Conservation (phyloP, 2,888 invertebrate genomes). For the Scelioninae gen. 2 region DNA sequence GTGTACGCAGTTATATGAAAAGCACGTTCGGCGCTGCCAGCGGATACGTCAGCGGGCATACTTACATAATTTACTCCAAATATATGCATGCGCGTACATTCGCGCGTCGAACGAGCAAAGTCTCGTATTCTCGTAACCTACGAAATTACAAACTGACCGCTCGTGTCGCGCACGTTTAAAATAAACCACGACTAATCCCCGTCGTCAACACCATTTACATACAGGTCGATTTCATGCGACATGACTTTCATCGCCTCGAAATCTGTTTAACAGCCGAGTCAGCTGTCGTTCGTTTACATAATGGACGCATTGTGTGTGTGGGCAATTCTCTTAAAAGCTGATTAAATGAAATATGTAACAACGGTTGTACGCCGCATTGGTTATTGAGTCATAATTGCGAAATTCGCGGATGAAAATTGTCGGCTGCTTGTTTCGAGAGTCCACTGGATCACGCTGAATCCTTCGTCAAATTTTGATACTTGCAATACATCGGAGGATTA, state of each 20-base stretch:
- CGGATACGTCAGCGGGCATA: constrained; percentile 56
- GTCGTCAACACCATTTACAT: constrained; percentile 59
- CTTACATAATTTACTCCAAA: constrained; percentile 60
- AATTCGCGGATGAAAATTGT: constrained; percentile 39
- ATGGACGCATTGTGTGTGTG: constrained; percentile 46
- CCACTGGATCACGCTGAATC: not conserved
- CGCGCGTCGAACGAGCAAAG: constrained; percentile 52
- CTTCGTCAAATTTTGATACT: constrained; percentile 14
- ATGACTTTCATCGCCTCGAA: constrained; percentile 60
- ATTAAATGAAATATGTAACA: constrained; percentile 57
- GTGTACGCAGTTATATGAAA: constrained; percentile 56
- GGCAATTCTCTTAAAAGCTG: constrained; percentile 59
- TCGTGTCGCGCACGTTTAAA: constrained; percentile 53
- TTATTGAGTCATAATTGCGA: constrained; percentile 51
- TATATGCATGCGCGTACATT: constrained; percentile 55
- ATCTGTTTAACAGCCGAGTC: constrained; percentile 59
- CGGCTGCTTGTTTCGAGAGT: constrained; percentile 20
- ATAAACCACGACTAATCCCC: constrained; percentile 61
- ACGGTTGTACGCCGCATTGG: constrained; percentile 30
- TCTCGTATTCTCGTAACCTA: constrained; percentile 59
- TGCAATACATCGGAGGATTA: constrained; percentile 15
- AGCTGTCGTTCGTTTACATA: constrained; percentile 54
- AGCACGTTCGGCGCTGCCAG: constrained; percentile 51
- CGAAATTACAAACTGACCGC: constrained; percentile 61
- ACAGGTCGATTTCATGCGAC: constrained; percentile 60